phyloP scores from a whole-genome alignment of 2,113 vertebrate species.

The Rallus limicola region DNA sequence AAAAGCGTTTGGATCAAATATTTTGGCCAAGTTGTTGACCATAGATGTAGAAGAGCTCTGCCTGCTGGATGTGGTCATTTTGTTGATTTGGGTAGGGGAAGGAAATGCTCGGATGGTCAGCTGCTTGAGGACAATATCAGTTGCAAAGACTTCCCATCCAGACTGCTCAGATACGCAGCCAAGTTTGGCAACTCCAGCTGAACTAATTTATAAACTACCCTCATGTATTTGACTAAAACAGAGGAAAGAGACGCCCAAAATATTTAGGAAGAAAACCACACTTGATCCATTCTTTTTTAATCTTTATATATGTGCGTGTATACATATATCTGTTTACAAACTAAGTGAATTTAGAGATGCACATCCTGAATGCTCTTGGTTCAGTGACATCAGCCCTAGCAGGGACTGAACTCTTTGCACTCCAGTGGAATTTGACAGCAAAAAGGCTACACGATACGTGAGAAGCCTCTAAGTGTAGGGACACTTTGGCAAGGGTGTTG shows the following conservation, averaged over 20 bases:
- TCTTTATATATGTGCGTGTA: too few species aligned
- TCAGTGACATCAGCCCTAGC: conserved; percentile 65
- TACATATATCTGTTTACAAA: background rate
- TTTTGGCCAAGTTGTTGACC: conserved; percentile 85
- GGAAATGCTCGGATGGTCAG: conserved; percentile 56
- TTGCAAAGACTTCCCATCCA: conserved; percentile 50
- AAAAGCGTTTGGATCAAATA: conserved; percentile 80
- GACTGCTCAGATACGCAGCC: conserved; percentile 43
- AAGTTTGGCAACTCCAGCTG: conserved; percentile 38
- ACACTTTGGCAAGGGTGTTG: conserved; percentile 51
- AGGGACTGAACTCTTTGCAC: conserved; percentile 66
- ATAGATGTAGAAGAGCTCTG: conserved; percentile 68
- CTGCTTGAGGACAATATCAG: conserved; percentile 58
- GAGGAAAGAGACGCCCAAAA: background rate
- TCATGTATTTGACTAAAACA: conserved; percentile 25
- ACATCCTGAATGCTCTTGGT: conserved; percentile 75
- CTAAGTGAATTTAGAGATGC: conserved; percentile 55
- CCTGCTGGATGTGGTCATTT: conserved; percentile 65
- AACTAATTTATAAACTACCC: conserved; percentile 15
- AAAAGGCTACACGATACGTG: conserved; percentile 70
- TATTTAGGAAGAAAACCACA: background rate
- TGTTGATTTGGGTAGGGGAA: conserved; percentile 44
- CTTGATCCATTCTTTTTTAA: background rate
- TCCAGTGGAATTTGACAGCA: conserved; percentile 73
- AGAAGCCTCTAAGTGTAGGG: conserved; percentile 70